phyloP scores from a whole-genome alignment of 64 coral and sea anemone species.

The Pachyseris speciosa region DNA sequence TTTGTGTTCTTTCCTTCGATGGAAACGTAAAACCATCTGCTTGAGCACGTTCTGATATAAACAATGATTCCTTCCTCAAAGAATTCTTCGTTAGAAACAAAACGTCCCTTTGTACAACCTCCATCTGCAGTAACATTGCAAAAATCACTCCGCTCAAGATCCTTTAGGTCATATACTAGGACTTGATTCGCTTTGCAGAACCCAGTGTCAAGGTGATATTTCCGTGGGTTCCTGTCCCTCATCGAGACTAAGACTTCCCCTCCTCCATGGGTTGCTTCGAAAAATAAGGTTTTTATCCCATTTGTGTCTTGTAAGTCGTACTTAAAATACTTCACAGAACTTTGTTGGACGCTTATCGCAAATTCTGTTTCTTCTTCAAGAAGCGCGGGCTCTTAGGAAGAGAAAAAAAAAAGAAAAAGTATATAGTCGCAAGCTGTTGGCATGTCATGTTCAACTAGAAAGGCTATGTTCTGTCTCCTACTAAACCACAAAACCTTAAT shows the following conservation, averaged over 20 bases:
- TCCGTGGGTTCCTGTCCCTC: not conserved
- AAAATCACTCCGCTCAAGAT: not conserved
- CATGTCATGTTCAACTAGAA: not conserved
- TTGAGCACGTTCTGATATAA: conserved; percentile 11
- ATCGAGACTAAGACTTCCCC: not conserved
- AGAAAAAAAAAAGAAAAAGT: not conserved
- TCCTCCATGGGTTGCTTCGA: not conserved
- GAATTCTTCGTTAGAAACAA: not conserved
- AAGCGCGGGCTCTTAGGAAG: not conserved
- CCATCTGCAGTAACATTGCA: not conserved
- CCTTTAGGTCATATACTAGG: not conserved
- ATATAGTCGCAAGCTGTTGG: not conserved
- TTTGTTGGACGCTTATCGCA: not conserved
- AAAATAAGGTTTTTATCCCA: not conserved
- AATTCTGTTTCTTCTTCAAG: conserved; percentile 1
- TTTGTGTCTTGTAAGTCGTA: not conserved
- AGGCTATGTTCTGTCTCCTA: too few species aligned
- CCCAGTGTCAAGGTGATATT: not conserved
- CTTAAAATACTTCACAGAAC: not conserved
- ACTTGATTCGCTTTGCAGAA: not conserved
- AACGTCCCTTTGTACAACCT: not conserved
- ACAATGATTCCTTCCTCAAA: not conserved
- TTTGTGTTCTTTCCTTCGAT: not conserved
- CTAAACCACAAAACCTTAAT: too few species aligned
- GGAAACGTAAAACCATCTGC: conserved; percentile 24